Conservation (phyloP, 2,888 invertebrate genomes). For the Terebella lapidaria region DNA sequence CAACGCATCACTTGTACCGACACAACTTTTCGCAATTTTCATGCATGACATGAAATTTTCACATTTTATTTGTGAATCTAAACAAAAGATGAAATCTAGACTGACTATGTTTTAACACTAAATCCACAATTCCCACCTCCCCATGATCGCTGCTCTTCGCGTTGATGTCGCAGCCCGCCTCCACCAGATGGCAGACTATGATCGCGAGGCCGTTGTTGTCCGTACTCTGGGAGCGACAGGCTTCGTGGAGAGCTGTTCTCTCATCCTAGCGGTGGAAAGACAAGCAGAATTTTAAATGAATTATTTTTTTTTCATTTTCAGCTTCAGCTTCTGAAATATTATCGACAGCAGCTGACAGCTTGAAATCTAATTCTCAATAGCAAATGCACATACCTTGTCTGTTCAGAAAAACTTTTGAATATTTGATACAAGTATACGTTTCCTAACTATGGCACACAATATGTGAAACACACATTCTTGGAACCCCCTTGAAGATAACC, state of each 20-base stretch:
- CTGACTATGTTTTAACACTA: neutral
- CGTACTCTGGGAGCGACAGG: slow-evolving; percentile 43
- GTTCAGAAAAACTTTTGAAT: no score
- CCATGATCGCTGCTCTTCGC: slow-evolving; percentile 45
- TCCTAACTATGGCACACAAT: no score
- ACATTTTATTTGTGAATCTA: no score
- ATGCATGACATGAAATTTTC: no score
- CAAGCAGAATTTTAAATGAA: neutral
- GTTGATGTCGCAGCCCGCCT: slow-evolving; percentile 38
- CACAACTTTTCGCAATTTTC: neutral
- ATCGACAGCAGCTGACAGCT: neutral
- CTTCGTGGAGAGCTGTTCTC: slow-evolving; percentile 48
- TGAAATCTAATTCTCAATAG: no score
- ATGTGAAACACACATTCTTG: no score
- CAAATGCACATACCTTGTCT: no score
- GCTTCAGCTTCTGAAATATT: neutral
- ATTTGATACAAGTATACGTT: no score
- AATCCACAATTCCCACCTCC: slow-evolving; percentile 30
- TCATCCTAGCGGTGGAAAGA: slow-evolving; percentile 37
- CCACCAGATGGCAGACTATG: slow-evolving; percentile 31
- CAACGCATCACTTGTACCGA: neutral
- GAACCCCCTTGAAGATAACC: no score
- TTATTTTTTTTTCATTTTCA: no score
- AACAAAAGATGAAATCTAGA: no score
- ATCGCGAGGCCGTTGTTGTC: slow-evolving; percentile 39